These are phyloP conservation scores for Porites lobata DNA, from an alignment of 92 coral and sea anemone genomes.

Conservation along the genomic window DNA sequence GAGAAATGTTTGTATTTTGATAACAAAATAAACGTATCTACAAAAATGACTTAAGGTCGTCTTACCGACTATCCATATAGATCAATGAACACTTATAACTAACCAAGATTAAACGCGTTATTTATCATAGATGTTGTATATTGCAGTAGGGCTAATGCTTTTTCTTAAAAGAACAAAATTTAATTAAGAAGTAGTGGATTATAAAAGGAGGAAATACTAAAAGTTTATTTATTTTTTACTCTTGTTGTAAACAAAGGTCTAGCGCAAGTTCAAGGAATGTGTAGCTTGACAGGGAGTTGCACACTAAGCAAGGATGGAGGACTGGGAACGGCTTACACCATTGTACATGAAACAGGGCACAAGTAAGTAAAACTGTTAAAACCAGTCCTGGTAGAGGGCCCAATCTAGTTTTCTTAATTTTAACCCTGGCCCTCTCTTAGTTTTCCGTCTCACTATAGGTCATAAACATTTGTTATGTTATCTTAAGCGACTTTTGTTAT, in stretches of 20 bases:
- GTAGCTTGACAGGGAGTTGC: constrained; percentile 63
- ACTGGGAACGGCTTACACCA: constrained; percentile 77
- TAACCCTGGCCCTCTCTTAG: no score
- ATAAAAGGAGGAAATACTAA: background rate
- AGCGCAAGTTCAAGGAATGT: constrained; percentile 80
- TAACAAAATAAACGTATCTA: background rate
- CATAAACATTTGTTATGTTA: no score
- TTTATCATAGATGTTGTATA: no score
- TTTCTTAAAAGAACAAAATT: no score
- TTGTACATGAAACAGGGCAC: constrained; percentile 86
- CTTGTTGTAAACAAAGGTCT: constrained; percentile 51
- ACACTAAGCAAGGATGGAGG: constrained; percentile 74
- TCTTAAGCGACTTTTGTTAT: no score
- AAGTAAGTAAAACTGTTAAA: constrained; percentile 55
- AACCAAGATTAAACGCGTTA: no score
- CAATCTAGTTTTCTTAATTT: no score
- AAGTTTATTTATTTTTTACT: background rate
- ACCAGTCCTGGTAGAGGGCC: background rate
- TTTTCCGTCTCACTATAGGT: no score
- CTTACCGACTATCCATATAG: background rate
- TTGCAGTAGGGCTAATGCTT: no score
- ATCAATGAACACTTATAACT: background rate
- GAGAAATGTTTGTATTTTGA: background rate
- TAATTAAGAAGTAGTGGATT: no score
- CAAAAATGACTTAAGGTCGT: background rate